Conservation (phyloP, 2,797 vertebrate genomes). For the Aythya fuligula region DNA sequence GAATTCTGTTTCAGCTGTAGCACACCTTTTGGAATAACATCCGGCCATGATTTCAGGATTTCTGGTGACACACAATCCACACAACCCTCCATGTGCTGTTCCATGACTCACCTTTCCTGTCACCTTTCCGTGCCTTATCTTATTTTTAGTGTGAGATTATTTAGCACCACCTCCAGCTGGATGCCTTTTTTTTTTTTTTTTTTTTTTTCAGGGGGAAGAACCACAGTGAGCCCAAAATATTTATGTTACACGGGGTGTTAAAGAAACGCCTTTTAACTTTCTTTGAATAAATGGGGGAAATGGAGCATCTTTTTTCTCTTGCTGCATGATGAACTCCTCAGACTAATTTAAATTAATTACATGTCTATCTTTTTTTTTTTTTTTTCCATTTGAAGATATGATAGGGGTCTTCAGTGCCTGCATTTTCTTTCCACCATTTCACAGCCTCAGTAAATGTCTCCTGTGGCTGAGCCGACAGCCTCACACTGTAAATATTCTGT, state of each 20-base stretch:
- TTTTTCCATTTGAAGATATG: not conserved
- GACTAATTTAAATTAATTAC: not conserved
- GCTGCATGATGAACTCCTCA: not conserved
- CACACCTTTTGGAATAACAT: not conserved
- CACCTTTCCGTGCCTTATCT: not conserved
- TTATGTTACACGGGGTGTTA: not conserved
- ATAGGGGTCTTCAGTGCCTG: not conserved
- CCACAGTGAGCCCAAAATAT: not conserved
- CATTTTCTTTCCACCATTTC: not conserved
- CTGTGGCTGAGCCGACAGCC: not conserved
- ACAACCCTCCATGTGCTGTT: not conserved
- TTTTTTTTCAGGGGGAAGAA: not conserved
- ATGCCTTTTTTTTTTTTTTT: not conserved
- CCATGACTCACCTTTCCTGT: constrained; percentile 19
- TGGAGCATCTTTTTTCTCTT: not conserved
- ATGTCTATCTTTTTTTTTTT: not conserved
- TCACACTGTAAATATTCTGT: not conserved
- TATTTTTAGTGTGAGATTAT: not conserved
- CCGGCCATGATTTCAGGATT: not conserved
- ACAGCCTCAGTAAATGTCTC: not conserved
- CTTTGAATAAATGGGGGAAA: not conserved
- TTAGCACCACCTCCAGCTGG: constrained; percentile 3
- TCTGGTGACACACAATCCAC: not conserved
- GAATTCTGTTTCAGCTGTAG: not conserved
- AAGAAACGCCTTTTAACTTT: not conserved